These are phyloP conservation scores for Cyprinodon diabolis DNA, from an alignment of 2,797 vertebrate species.

Conservation along the genomic window DNA sequence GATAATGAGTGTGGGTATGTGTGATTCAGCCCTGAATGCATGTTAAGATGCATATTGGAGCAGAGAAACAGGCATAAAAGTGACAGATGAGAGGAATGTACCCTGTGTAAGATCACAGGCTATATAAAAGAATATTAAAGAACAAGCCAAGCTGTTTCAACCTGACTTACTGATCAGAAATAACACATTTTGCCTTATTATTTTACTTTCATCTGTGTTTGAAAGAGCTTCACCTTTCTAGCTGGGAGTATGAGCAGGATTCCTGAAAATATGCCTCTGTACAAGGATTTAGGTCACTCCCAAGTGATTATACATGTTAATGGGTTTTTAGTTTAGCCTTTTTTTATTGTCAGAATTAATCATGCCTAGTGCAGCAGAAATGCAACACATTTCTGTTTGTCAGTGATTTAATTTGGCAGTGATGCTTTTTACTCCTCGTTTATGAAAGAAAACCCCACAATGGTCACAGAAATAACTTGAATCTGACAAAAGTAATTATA, in stretches of 20 bases:
- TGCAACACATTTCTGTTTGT: slow-evolving; percentile 13
- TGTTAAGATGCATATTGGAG: slow-evolving; percentile 21
- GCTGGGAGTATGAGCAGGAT: neutral
- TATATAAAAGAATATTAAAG: neutral
- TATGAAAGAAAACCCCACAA: no score
- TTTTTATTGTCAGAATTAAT: slow-evolving; percentile 13
- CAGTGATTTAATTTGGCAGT: neutral
- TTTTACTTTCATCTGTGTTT: slow-evolving; percentile 22
- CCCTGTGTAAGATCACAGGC: neutral
- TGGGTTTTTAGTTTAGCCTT: slow-evolving; percentile 5
- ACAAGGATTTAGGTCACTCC: slow-evolving; percentile 12
- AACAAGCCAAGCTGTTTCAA: slow-evolving; percentile 1
- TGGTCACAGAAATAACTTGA: no score
- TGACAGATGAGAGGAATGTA: slow-evolving; percentile 14
- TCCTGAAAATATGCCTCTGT: slow-evolving; percentile 7
- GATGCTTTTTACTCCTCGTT: no score
- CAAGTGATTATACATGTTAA: slow-evolving; percentile 23
- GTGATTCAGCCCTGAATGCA: slow-evolving; percentile 17
- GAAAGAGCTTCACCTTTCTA: slow-evolving; percentile 8
- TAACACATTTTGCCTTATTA: neutral
- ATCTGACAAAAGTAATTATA: no score
- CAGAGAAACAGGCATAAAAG: neutral
- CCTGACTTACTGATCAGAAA: neutral
- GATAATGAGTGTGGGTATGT: slow-evolving; percentile 23
- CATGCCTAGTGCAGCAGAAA: neutral